Conservation (phyloP, 2,113 vertebrate species). For the Micromys minutus region DNA sequence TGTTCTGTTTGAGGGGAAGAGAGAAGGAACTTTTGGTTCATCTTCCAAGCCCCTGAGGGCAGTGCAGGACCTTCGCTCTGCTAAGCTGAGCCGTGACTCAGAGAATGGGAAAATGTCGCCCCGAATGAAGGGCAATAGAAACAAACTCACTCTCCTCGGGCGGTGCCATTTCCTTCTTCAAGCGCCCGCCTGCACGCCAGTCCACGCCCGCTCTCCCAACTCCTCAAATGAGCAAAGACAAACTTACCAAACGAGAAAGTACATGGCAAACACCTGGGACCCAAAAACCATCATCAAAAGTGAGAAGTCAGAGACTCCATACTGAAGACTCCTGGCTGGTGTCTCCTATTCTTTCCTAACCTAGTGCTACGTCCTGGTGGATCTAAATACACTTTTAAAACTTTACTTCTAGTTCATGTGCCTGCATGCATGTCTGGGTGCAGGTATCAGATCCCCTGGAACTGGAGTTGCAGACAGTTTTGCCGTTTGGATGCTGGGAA, state of each 20-base stretch:
- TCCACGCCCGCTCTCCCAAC: neutral
- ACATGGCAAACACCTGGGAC: neutral
- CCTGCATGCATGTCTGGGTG: neutral
- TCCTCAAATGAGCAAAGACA: neutral
- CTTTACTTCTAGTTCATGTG: neutral
- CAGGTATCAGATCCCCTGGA: neutral
- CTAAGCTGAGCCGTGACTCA: conserved; percentile 71
- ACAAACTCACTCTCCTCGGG: conserved; percentile 62
- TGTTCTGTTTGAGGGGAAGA: neutral
- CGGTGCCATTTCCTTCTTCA: neutral
- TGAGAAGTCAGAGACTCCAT: neutral
- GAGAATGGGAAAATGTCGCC: conserved; percentile 73
- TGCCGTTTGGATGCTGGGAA: neutral
- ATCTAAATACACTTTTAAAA: neutral
- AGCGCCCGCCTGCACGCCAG: neutral
- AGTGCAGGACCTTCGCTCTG: neutral
- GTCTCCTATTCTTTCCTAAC: neutral
- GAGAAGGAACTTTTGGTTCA: neutral
- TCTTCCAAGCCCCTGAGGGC: conserved; percentile 72
- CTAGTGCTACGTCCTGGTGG: neutral
- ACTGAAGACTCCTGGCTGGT: neutral
- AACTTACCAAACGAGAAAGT: neutral
- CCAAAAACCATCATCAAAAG: neutral
- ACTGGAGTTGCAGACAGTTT: neutral
- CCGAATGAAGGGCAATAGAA: conserved; percentile 58